Conservation (phyloP, 2,113 vertebrate species). For the Ptilorrhoa leucosticta region DNA sequence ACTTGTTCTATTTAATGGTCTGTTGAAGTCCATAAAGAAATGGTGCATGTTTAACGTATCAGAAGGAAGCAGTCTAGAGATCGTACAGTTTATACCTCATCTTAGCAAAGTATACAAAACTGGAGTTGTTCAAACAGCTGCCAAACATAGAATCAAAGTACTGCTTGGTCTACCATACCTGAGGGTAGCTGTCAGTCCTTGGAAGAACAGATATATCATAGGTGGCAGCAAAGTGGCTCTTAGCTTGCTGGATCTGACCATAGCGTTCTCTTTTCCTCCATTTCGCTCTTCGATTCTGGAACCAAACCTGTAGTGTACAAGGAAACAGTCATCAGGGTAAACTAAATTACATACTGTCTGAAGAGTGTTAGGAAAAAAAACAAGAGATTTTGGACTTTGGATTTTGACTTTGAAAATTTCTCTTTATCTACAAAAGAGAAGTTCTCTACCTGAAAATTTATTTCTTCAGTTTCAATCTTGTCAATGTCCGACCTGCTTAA, state of each 20-base stretch:
- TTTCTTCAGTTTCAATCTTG: neutral
- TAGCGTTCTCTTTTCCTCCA: slow-evolving; percentile 98
- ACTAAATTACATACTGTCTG: neutral
- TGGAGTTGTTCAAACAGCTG: neutral
- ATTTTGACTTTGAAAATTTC: neutral
- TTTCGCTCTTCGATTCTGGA: slow-evolving; percentile 97
- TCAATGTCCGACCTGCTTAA: neutral
- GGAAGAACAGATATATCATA: slow-evolving; percentile 95
- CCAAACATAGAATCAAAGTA: neutral
- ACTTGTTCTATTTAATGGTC: neutral
- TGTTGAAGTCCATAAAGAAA: neutral
- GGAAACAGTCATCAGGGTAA: neutral
- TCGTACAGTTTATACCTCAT: neutral
- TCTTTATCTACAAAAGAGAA: neutral
- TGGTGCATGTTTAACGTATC: neutral
- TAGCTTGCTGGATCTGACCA: slow-evolving; percentile 96
- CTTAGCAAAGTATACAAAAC: neutral
- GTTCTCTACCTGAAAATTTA: neutral
- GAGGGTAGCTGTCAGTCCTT: slow-evolving; percentile 90
- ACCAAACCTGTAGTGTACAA: slow-evolving; percentile 86
- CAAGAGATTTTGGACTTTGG: neutral
- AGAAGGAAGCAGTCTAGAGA: neutral
- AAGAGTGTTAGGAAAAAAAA: neutral
- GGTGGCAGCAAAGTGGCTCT: slow-evolving; percentile 92
- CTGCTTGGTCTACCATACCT: slow-evolving; percentile 72